These are phyloP conservation scores for Spheniscus humboldti DNA, from an alignment of 2,797 vertebrate genomes.

Conservation along the genomic window DNA sequence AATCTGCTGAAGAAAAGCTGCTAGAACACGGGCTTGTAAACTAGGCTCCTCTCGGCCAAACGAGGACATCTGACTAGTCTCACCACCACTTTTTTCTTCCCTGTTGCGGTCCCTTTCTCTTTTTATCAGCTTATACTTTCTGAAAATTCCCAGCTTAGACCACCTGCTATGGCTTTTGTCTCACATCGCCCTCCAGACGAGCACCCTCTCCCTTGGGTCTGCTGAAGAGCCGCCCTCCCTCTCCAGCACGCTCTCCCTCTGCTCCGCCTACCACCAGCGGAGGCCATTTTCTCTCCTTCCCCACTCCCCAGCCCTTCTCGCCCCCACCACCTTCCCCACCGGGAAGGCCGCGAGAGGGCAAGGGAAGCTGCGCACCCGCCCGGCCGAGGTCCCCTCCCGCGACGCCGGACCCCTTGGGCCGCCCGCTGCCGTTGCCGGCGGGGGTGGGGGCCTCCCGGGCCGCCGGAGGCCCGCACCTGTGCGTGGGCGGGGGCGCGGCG, in stretches of 20 bases:
- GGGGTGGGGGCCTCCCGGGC: accelerated
- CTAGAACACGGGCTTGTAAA: accelerated
- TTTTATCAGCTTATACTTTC: neutral
- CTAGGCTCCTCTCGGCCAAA: neutral
- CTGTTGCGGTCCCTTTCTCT: neutral
- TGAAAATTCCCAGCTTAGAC: neutral
- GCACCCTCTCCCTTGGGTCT: neutral
- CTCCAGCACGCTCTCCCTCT: neutral
- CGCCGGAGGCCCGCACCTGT: neutral
- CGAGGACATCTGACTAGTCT: too few relatives aligned
- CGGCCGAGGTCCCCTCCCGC: accelerated
- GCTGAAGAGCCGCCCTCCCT: too few relatives aligned
- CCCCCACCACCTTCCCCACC: neutral
- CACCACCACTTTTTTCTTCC: neutral
- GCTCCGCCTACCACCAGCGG: neutral
- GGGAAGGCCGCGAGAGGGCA: neutral
- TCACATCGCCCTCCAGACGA: accelerated
- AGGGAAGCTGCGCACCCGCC: accelerated
- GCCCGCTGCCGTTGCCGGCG: neutral
- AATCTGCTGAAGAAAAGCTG: neutral
- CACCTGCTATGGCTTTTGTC: accelerated
- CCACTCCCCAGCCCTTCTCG: neutral
- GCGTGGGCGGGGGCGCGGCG: neutral
- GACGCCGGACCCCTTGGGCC: neutral
- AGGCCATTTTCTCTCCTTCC: neutral